Evolutionary conservation across 2,113 vertebrate genomes (phyloP), one percentile per base, ranked within the genome.

Genomic region (Lophura nycthemera): DNA sequence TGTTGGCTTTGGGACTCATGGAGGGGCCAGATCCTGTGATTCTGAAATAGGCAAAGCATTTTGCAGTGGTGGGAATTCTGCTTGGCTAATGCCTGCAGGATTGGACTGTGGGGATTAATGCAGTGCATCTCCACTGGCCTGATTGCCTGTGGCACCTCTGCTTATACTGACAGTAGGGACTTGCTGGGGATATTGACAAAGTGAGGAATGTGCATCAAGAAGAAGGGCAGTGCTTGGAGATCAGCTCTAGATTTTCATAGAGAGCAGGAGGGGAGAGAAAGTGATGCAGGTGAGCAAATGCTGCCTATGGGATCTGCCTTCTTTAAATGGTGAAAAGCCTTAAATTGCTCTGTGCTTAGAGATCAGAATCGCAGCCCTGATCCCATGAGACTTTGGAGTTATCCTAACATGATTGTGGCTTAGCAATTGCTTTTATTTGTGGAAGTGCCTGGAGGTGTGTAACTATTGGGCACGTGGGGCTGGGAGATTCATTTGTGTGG

Each of bases 351-450:
- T 47, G 63, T 13, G 73, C 76, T 90, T 97, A 75, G 22, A 29
- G 66, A 77, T 30, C 57, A 88, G 89, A 95, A 88, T 94, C 86
- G 17, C 75, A 89, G 83, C 36, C 80, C 89, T 83, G 86, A 94
- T 94, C 88, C 59, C 10, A 4, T 52, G 84, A 91, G 87, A 48
- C 29, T 89, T 73, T 1, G 61, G 66, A 93, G 77, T 95, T 94
- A 95, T 40, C 73, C 76, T 80, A 5, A 88, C 60, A 71, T 10
- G 43, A 56, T 3, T 8, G 88, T 91, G 96, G 95, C 93, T 97
- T 97, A 95, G 88, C 61, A 66, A 71, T 66, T 86, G 83, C 93
- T 97, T 95, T 97, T 91, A 75, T 93, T 95, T 56, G 42, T 87
- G 92, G 93, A 96, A 96, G 83, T 67, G 83, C 84, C 61, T 59